Conservation (phyloP, 2,113 vertebrate genomes). For the Hemiprocne comata region DNA sequence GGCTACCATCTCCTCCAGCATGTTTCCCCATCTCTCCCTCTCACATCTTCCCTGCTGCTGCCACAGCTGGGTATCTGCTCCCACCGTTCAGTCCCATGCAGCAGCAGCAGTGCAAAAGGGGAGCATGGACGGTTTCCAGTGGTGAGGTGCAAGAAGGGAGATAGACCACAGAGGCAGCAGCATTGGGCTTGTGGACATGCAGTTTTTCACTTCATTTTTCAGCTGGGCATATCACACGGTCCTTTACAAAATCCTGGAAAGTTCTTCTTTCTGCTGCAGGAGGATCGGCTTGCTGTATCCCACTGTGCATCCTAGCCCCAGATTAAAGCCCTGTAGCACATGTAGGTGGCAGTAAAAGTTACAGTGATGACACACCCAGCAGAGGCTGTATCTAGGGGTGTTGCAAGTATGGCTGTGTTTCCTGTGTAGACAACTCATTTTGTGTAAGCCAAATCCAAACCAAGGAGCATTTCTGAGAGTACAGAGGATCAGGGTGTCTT, state of each 20-base stretch:
- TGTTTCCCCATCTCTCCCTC: neutral
- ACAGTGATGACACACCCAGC: neutral
- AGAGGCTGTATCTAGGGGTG: neutral
- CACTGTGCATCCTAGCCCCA: neutral
- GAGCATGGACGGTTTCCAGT: neutral
- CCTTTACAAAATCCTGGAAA: neutral
- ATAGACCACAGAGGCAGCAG: neutral
- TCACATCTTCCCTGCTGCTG: neutral
- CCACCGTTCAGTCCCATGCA: no score
- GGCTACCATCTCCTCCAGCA: neutral
- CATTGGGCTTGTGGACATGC: fast-evolving
- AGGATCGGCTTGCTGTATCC: neutral
- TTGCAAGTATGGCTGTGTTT: neutral
- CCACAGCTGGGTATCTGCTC: neutral
- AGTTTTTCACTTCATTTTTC: neutral
- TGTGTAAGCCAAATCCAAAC: neutral
- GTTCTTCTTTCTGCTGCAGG: neutral
- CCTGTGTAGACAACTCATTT: neutral
- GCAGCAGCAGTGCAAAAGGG: neutral
- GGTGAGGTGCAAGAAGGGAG: neutral
- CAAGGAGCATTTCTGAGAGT: neutral
- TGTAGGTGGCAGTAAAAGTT: neutral
- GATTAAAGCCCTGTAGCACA: fast-evolving
- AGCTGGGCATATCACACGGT: neutral
- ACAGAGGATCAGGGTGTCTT: neutral